A percentile compares a stretch with the other conserved stretches of the same genome.
Conservation (phyloP, 2,888 invertebrate genomes). For the Agrochola macilenta region DNA sequence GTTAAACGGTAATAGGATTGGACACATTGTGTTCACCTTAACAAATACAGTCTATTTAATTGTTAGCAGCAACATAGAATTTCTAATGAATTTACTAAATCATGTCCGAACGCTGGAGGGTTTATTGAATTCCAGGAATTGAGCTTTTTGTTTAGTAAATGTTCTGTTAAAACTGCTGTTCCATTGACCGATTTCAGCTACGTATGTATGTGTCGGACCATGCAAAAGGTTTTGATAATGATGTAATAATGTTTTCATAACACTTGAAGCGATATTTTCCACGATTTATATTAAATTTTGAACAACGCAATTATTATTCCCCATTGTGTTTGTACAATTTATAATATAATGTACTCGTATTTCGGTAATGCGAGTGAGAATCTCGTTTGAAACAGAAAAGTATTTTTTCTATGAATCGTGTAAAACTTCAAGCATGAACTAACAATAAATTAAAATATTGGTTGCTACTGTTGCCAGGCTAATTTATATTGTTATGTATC, state of each 20-base stretch:
- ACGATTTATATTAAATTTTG: slow-evolving; percentile 20
- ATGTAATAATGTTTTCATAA: slow-evolving; percentile 14
- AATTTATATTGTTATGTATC: not conserved
- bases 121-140: slow-evolving; percentile 1
- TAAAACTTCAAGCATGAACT: not conserved
- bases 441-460: not conserved
- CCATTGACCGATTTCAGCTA: not conserved
- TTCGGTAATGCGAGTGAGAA: slow-evolving; percentile 5
- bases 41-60: not conserved
- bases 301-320: slow-evolving; percentile 21
- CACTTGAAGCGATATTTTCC: slow-evolving; percentile 5
- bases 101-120: not conserved
- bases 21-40: not conserved
- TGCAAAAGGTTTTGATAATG: slow-evolving; percentile 6
- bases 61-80: not conserved
- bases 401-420: slow-evolving; percentile 1
- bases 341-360: slow-evolving; percentile 16
- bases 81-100: slow-evolving; percentile 15
- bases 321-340: not conserved
- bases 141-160: slow-evolving; percentile 2
- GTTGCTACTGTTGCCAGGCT: not conserved
- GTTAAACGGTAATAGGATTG: not conserved
- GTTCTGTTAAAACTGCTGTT: slow-evolving; percentile 6
- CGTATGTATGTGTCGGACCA: not conserved
- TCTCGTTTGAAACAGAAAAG: slow-evolving; percentile 3